Conservation (phyloP, 23 tunicate species). For the Styela plicata region DNA sequence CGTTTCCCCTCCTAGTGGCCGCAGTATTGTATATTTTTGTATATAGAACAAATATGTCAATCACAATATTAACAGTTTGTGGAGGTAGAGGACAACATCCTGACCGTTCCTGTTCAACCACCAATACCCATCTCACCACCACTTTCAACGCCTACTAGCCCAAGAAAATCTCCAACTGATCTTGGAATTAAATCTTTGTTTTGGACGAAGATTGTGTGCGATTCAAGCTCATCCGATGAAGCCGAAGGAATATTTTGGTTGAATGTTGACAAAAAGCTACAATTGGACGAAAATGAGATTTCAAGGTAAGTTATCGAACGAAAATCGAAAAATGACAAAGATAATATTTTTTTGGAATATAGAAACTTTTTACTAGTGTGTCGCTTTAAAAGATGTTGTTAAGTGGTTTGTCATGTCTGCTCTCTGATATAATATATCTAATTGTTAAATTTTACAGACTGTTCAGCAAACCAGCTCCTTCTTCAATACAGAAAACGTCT, state of each 20-base stretch:
- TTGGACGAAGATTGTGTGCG: constrained; percentile 61
- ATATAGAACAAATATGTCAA: no score
- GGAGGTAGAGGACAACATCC: no score
- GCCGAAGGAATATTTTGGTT: constrained; percentile 49
- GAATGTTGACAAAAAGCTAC: constrained; percentile 35
- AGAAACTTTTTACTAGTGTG: no score
- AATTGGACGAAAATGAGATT: constrained; percentile 51
- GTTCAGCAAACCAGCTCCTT: constrained; percentile 53
- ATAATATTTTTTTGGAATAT: not conserved
- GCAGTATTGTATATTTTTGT: no score
- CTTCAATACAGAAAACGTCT: constrained; percentile 35
- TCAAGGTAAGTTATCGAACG: constrained; percentile 48
- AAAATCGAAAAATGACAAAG: not conserved
- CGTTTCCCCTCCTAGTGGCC: no score
- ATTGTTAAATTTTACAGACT: no score
- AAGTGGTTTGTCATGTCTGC: no score
- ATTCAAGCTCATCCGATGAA: not conserved
- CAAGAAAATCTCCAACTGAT: constrained; percentile 18
- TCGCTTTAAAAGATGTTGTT: no score
- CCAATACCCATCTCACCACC: constrained; percentile 14
- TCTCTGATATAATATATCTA: no score
- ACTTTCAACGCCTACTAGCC: constrained; percentile 13
- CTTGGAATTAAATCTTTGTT: constrained; percentile 67
- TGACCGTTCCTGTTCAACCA: constrained; percentile 30
- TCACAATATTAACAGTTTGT: no score